Conservation (phyloP, 1,140 invertebrate genomes). For the Ceratosolen solmsi region DNA sequence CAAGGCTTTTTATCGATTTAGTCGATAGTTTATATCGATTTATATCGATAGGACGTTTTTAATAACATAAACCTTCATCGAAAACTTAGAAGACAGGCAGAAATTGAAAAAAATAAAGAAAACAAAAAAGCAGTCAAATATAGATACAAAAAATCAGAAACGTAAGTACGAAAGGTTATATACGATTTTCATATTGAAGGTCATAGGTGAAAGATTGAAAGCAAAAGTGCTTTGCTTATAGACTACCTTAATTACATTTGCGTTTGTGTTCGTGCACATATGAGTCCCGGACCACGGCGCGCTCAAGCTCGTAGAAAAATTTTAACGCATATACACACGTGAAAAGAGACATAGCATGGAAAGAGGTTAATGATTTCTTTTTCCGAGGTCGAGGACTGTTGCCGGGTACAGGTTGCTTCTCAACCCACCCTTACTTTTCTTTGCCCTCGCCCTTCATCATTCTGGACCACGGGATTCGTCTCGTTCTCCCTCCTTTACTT, state of each 20-base stretch:
- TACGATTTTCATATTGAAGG: background rate
- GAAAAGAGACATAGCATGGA: slow-evolving; percentile 50
- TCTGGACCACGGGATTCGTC: background rate
- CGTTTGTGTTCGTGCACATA: no score
- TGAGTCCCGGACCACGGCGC: no score
- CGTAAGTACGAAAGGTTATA: background rate
- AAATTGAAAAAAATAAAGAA: background rate
- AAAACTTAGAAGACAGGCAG: background rate
- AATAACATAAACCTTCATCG: background rate
- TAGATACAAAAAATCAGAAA: slow-evolving; percentile 14
- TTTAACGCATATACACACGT: slow-evolving; percentile 1
- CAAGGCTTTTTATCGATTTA: no score
- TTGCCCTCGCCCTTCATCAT: no score
- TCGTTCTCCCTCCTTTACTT: background rate
- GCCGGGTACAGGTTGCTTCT: slow-evolving; percentile 68
- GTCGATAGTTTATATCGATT: no score
- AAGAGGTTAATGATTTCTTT: slow-evolving; percentile 71
- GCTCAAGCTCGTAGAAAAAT: background rate
- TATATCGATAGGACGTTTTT: no score
- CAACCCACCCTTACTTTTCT: no score
- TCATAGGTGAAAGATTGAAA: slow-evolving; percentile 42
- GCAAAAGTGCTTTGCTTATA: slow-evolving; percentile 14
- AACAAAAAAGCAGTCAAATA: background rate
- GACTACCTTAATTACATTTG: background rate
- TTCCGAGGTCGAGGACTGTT: slow-evolving; percentile 69